Conservation (phyloP, 2,888 invertebrate species). For the Fragum fragum region DNA sequence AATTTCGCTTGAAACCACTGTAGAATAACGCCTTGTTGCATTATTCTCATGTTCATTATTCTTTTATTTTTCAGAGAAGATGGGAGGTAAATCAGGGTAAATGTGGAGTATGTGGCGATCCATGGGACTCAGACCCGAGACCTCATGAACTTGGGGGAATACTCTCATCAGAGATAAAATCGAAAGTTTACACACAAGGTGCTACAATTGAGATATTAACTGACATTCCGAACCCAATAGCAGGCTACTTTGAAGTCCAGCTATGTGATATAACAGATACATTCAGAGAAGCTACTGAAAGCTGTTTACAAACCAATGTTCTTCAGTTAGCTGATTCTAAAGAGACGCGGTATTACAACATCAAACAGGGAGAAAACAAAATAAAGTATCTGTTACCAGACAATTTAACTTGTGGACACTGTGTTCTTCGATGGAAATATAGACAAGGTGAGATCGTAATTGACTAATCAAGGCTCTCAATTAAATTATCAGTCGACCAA, state of each 20-base stretch:
- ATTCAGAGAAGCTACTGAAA: slow-evolving; percentile 31
- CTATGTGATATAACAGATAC: slow-evolving; percentile 55
- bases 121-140: slow-evolving; percentile 56
- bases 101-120: slow-evolving; percentile 65
- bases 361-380: slow-evolving; percentile 45
- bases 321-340: slow-evolving; percentile 31
- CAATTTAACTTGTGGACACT: slow-evolving; percentile 49
- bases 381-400: slow-evolving; percentile 40
- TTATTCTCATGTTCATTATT: neutral
- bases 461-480: too few species aligned
- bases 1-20: neutral
- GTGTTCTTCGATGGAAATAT: slow-evolving; percentile 65
- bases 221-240: slow-evolving; percentile 48
- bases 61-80: slow-evolving; percentile 40
- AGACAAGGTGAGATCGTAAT: slow-evolving; percentile 63
- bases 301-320: slow-evolving; percentile 49
- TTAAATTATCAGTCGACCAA: too few species aligned
- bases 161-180: slow-evolving; percentile 42
- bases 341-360: slow-evolving; percentile 31
- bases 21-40: neutral
- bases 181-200: slow-evolving; percentile 43
- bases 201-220: slow-evolving; percentile 34
- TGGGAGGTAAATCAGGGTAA: slow-evolving; percentile 51
- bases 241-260: slow-evolving; percentile 63
- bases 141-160: slow-evolving; percentile 58